Evolutionary conservation across 2,888 invertebrate genomes (phyloP), one percentile per base, ranked within the genome.

Genomic region (Oligia strigilis): DNA sequence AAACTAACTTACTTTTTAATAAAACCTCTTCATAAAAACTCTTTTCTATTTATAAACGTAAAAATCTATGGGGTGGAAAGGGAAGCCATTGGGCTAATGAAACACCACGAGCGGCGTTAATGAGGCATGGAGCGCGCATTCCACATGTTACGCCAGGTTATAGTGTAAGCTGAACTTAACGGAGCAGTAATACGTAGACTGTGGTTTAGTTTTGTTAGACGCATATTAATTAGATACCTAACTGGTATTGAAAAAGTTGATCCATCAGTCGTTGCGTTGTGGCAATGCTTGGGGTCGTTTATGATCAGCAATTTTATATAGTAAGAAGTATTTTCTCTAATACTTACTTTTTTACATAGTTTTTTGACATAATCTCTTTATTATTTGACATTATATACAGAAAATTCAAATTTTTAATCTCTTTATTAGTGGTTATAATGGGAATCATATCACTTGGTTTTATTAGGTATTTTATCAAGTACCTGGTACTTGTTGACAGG

Each of bases 51-150:
- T 77, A 84, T 77, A 86, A 90, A 91, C 90, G 91, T 93, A 93
- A 93, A 93, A 93, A 85, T 90, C 90, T 91, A 93, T 92, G 85
- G 92, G 14, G 87, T 88, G 92, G 92, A 93, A 93, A 93, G 89
- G 90, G 88, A 86, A 76, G 87, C 88, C 83, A 88, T 91, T 90
- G 88, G 74, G 89, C 90, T 92, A 92, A 92, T 92, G 92, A 92
- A 92, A 92, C 91, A 89, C 90, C 87, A 80, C 85, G 79, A 83
- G 87, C 87, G 82, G 79, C 80, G 88, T 81, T 92, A 91, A 91
- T 91, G 89, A 82, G 85, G 81, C 85, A 82, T 74, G 77, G 80
- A 81, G 86, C 81, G 83, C 80, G 77, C 81, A 82, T 80, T 81
- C 81, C 87, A 78, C 81, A 75, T 60, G 81, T 81, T 84, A 65